phyloP scores from a whole-genome alignment of 1,140 invertebrate genomes.

The Copidosoma floridanum region DNA sequence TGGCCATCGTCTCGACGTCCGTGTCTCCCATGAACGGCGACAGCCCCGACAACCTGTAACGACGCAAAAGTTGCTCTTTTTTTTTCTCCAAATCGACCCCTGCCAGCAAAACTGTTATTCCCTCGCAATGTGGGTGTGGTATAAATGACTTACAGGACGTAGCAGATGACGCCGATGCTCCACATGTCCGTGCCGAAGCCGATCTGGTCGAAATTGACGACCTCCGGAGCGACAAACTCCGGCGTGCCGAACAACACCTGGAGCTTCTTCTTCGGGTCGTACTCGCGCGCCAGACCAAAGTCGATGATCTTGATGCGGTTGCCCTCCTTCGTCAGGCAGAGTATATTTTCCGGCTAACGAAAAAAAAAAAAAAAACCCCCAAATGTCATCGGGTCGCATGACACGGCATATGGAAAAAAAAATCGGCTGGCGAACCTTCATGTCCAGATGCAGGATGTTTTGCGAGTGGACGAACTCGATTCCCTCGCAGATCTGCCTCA shows the following conservation, averaged over 20 bases:
- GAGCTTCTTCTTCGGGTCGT: slow-evolving; percentile 87
- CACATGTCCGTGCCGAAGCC: slow-evolving; percentile 96
- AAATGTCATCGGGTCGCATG: neutral
- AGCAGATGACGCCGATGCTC: slow-evolving; percentile 96
- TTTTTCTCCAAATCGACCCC: too few relatives aligned
- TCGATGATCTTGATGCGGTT: slow-evolving; percentile 98
- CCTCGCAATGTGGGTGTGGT: too few relatives aligned
- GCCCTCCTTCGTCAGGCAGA: slow-evolving; percentile 90
- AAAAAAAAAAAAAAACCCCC: slow-evolving; percentile 25
- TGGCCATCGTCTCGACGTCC: slow-evolving; percentile 95
- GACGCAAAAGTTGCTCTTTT: too few relatives aligned
- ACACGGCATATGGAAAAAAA: neutral
- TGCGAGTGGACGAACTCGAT: slow-evolving; percentile 94
- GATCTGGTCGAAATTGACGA: slow-evolving; percentile 97
- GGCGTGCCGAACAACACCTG: slow-evolving; percentile 95
- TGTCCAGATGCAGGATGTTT: slow-evolving; percentile 91
- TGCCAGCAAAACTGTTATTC: slow-evolving; percentile 2
- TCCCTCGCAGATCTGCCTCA: slow-evolving; percentile 96
- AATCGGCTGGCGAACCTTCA: slow-evolving; percentile 70
- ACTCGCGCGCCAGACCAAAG: slow-evolving; percentile 91
- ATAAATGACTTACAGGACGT: slow-evolving; percentile 90
- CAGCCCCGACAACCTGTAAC: slow-evolving; percentile 87
- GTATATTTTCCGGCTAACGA: slow-evolving; percentile 91
- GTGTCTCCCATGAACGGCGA: slow-evolving; percentile 98
- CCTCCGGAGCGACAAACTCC: slow-evolving; percentile 97